Evolutionary conservation across 2,113 vertebrate genomes (phyloP), one percentile per base, ranked within the genome.

Genomic region (Edolisoma coerulescens): DNA sequence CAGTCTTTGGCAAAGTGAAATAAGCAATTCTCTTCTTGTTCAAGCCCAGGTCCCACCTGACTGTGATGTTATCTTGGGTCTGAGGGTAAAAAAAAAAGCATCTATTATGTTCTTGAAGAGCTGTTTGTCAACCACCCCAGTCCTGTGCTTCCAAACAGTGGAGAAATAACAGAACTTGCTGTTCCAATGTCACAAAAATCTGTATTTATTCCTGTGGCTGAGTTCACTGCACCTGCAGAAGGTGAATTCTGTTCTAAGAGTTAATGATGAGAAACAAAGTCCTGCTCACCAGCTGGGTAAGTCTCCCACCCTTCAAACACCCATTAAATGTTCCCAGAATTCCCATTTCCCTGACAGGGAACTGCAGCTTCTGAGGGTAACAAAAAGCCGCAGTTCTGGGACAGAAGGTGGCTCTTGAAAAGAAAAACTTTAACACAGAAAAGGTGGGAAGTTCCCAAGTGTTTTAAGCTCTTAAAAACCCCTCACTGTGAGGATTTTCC

Each of bases 1-100:
- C 99, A 79, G 99, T 99, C 99, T 99, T 99, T 97, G 99, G 99
- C 96, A 99, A 98, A 76, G 99, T 99, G 98, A 99, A 99, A 98
- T 99, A 99, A 92, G 99, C 99, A 98, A 99, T 99, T 98, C 99
- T 98, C 97, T 99, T 99, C 99, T 99, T 99, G 98, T 99, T 99
- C 97, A 99, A 98, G 87, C 99, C 99, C 98, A 99, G 98, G 97
- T 99, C 99, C 99, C 99, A 99, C 96, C 99, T 98, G 96, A 99
- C 99, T 23, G 99, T 99, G 98, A 99, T 99, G 98, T 99, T 99
- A 97, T 99, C 99, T 97, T 99, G 99, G 91, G 99, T 99, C 99
- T 99, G 98, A 78, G 37, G 54, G 82, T 12, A 3, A 95, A 59
- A 92, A 57, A 96, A 56, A 53, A 5, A 33, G 84, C 69, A 92